Percentiles rank a stretch among this genome's conserved stretches.
Conservation (phyloP, 2,113 vertebrate genomes). For the Sitta europaea region DNA sequence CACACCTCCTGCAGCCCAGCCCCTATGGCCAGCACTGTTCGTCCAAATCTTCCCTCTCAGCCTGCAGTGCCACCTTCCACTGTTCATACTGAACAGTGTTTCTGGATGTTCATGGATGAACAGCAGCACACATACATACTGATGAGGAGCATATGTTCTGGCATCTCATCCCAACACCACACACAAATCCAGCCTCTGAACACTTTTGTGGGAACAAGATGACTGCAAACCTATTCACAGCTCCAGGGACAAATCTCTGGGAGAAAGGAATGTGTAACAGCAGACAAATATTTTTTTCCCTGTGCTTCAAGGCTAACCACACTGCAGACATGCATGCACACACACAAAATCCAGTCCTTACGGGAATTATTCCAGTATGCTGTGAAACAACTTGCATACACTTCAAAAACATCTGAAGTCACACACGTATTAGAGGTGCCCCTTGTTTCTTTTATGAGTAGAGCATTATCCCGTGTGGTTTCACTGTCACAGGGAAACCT, state of each 20-base stretch:
- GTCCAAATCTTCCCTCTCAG: not conserved
- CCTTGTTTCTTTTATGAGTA: not conserved
- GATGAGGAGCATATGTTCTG: not conserved
- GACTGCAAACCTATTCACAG: constrained; percentile 1
- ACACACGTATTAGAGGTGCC: not conserved
- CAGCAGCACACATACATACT: not conserved
- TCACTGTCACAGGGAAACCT: not conserved
- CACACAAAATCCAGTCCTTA: not conserved
- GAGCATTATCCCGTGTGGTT: not conserved
- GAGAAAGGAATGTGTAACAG: constrained; percentile 13
- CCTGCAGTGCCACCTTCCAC: not conserved
- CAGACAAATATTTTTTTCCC: constrained; percentile 12
- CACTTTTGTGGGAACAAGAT: not conserved
- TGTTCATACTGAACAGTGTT: not conserved
- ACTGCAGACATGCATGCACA: not conserved
- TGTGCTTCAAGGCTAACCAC: constrained; percentile 29
- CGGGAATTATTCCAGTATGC: not conserved
- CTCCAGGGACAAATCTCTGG: constrained; percentile 15
- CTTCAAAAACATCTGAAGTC: not conserved
- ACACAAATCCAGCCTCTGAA: not conserved
- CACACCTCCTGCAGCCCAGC: not conserved
- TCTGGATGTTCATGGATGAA: not conserved
- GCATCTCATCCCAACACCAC: not conserved
- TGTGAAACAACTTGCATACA: not conserved
- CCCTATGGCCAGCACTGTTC: not conserved